These are phyloP conservation scores for Apis mellifera DNA, from an alignment of 1,140 invertebrate genomes.

Conservation along the genomic window Amel_HAv3.1 CM009935.2:8396501-8397000, in stretches of 20 bases:
- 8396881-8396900: constrained; percentile 73
- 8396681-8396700: constrained; percentile 70
- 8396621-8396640: constrained; percentile 43
- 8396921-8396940: constrained; percentile 74
- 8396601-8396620: not conserved
- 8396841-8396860: not conserved
- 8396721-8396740: constrained; percentile 73
- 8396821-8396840: constrained; percentile 70
- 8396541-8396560: constrained; percentile 82
- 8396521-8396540: constrained; percentile 84
- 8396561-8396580: constrained; percentile 74
- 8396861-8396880: constrained; percentile 16
- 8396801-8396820: constrained; percentile 67
- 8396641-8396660: constrained; percentile 72
- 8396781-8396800: constrained; percentile 63
- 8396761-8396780: constrained; percentile 66
- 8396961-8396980: constrained; percentile 88
- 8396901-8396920: constrained; percentile 61
- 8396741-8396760: constrained; percentile 52
- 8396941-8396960: constrained; percentile 83
- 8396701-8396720: constrained; percentile 67
- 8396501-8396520: constrained; percentile 80
- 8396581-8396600: constrained; percentile 13
- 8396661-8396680: constrained; percentile 72
- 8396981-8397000: constrained; percentile 85